Evolutionary conservation across 2,113 vertebrate species (phyloP).

Genomic region (Pollimyrus isidori): DNA sequence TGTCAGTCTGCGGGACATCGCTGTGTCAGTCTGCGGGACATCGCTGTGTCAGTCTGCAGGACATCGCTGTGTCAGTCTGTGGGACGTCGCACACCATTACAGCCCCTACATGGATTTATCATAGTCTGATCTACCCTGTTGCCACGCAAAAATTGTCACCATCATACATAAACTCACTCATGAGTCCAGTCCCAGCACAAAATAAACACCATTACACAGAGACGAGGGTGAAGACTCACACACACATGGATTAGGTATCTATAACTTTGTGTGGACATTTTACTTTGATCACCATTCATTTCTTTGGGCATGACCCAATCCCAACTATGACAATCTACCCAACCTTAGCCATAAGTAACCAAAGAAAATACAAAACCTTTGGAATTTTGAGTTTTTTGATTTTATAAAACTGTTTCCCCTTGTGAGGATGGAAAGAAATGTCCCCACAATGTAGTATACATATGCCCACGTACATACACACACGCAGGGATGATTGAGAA

Average conservation of each 20-base stretch:
- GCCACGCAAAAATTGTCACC: slow-evolving; percentile 60
- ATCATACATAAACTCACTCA: slow-evolving; percentile 78
- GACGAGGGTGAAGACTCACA: slow-evolving; percentile 9
- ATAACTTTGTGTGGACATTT: not conserved
- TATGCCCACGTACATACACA: not conserved
- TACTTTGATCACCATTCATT: not conserved
- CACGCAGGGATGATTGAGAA: not conserved
- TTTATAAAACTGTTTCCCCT: not conserved
- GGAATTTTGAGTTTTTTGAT: not conserved
- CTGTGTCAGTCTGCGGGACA: too few species aligned
- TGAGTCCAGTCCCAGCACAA: slow-evolving; percentile 54
- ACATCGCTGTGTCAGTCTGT: too few species aligned
- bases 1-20: too few species aligned
- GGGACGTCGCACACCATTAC: too few species aligned
- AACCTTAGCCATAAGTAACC: not conserved
- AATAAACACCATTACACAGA: slow-evolving; percentile 56
- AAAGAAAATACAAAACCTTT: not conserved
- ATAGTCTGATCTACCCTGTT: too few species aligned
- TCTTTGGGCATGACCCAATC: not conserved
- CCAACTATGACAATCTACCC: not conserved
- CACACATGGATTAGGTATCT: not conserved
- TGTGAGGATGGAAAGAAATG: not conserved
- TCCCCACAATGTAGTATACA: not conserved
- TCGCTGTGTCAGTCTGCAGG: too few species aligned
- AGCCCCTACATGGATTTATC: too few species aligned